Base-by-base conservation (phyloP, 2,113 vertebrate genomes). In the Otus sunia region DNA sequence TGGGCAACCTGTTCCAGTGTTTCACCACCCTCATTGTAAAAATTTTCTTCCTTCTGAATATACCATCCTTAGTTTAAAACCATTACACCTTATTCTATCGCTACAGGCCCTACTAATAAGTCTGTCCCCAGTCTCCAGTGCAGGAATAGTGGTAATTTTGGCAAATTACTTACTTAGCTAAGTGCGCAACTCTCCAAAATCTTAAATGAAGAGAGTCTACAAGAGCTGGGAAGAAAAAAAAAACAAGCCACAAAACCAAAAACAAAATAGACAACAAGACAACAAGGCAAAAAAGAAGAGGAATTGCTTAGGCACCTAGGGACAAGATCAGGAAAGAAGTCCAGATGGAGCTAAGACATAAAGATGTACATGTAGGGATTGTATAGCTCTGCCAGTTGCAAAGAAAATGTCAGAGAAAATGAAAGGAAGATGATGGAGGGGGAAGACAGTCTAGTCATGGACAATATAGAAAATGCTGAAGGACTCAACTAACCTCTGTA, bases 51-150 rank as follows among this genome's bases (percentile, higher is more conserved):
- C 21, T 72, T 12, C 13, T 73, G 22, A 63, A 56, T 84, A 26
- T 43, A 49, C 16, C 2, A 8, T 50, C 7, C 3, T 45, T 36
- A 77, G 13, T 71, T 50, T 71, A 52, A 74, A 81, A 15, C 2
- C 3, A 32, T 36, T 52, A 45, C 6, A 8, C 5, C 4, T 52
- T 36, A 21, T 58, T 20, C 25, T 49, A 3, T 49, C 0, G 0
- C n/a, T 18, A 50, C 25, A 58, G 21, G 3, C 30, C 8, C 20
- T 81, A 18, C 7, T 66, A 22, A 58, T 45, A 58, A 36, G 30
- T 20, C 14, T 27, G 22, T 27, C 17, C 18, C 15, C 29, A 16
- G 22, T 34, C 19, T 37, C 7, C 36, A 30, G 17, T 82, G 22
- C 15, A 50, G 63, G 41, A 88, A 71, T 22, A 69, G 10, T 34